phyloP scores from a whole-genome alignment of 2,797 vertebrate genomes.

The Eremophila alpestris region DNA sequence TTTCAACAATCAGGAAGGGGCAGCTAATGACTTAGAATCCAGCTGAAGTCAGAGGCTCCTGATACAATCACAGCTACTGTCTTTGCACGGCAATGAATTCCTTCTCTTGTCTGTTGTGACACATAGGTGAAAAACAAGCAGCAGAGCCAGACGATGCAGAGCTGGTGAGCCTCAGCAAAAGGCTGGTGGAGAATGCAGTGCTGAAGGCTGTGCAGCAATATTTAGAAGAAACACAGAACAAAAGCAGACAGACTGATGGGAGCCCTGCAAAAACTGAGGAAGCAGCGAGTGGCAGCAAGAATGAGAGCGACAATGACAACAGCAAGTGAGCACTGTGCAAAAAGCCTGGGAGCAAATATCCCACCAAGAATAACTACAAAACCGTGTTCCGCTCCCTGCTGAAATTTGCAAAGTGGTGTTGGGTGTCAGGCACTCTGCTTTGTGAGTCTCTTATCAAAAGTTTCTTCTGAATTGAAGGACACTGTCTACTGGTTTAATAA shows the following conservation, averaged over 20 bases:
- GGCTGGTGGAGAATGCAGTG: conserved; percentile 94
- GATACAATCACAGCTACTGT: not conserved
- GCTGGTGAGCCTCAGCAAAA: conserved; percentile 92
- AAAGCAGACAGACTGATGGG: conserved; percentile 77
- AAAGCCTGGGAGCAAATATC: not conserved
- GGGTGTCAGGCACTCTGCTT: conserved; percentile 43
- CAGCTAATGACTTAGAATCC: not conserved
- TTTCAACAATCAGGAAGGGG: not conserved
- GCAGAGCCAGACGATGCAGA: conserved; percentile 93
- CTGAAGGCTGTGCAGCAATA: conserved; percentile 94
- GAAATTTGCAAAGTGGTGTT: conserved; percentile 51
- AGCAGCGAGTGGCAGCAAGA: conserved; percentile 44
- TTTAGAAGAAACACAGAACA: conserved; percentile 90
- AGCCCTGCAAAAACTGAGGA: conserved; percentile 75
- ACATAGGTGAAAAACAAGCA: conserved; percentile 87
- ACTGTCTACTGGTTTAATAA: not conserved
- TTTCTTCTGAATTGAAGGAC: conserved; percentile 37
- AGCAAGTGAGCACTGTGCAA: conserved; percentile 73
- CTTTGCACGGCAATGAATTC: conserved; percentile 63
- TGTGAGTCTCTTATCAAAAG: conserved; percentile 45
- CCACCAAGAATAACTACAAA: not conserved
- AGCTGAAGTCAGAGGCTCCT: conserved; percentile 8
- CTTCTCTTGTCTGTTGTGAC: conserved; percentile 80
- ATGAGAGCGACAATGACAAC: conserved; percentile 65
- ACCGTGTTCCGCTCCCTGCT: not conserved